Evolutionary conservation across 2,113 vertebrate genomes (phyloP).

Genomic region (Sakesphorus luctuosus): DNA sequence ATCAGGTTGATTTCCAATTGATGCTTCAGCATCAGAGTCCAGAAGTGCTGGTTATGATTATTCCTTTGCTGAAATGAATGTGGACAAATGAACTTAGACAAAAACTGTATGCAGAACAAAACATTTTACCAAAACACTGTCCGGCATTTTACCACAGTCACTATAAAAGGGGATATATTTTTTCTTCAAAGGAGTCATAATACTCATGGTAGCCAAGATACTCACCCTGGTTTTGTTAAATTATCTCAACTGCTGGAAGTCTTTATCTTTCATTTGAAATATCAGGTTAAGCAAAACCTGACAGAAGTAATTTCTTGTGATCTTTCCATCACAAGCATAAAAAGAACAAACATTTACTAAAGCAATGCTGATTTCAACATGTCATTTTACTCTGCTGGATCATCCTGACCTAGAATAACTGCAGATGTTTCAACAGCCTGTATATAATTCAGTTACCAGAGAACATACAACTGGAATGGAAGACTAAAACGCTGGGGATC

Average conservation of each 20-base stretch:
- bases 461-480: not conserved
- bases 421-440: not conserved
- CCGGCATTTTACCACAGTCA: not conserved
- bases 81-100: not conserved
- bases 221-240: conserved; percentile 52
- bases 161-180: not conserved
- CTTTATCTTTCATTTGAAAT: conserved; percentile 54
- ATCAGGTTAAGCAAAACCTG: conserved; percentile 16
- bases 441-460: not conserved
- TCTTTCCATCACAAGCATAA: not conserved
- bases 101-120: not conserved
- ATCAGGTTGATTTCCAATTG: not conserved
- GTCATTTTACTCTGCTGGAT: not conserved
- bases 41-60: not conserved
- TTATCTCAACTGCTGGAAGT: conserved; percentile 58
- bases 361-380: not conserved
- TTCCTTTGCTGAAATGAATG: not conserved
- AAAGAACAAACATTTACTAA: not conserved
- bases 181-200: conserved; percentile 35
- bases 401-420: not conserved
- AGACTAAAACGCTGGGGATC: not conserved
- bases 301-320: conserved; percentile 56
- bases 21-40: not conserved
- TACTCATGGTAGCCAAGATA: conserved; percentile 3
- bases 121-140: not conserved